These are phyloP conservation scores for Pristionchus mayeri DNA, from an alignment of 2,888 invertebrate species.

Conservation along the genomic window DNA sequence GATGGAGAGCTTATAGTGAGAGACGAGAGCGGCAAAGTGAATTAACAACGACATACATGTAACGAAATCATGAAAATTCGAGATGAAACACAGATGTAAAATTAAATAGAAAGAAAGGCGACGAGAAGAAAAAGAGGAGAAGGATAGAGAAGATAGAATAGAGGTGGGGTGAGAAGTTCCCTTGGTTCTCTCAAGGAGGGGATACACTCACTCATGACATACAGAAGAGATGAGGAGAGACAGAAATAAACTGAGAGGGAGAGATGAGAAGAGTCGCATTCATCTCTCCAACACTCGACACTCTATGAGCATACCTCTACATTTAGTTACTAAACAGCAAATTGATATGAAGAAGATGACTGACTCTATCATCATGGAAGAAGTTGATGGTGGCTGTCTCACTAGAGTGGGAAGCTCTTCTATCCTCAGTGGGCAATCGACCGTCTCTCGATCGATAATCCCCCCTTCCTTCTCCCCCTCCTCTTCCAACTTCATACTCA, in stretches of 20 bases:
- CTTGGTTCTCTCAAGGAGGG: background rate
- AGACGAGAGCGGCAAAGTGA: background rate
- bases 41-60: background rate
- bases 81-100: too few relatives aligned
- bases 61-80: background rate
- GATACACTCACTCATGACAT: constrained; percentile 19
- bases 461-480: background rate
- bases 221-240: constrained; percentile 23
- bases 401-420: constrained; percentile 20
- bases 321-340: background rate
- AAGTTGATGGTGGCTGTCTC: constrained; percentile 74
- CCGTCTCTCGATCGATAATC: constrained; percentile 53
- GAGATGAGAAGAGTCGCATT: background rate
- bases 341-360: background rate
- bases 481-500: constrained; percentile 36
- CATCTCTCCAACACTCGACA: background rate
- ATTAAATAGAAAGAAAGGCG: background rate
- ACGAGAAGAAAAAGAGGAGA: background rate
- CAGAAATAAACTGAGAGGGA: background rate
- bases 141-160: background rate
- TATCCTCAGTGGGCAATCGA: background rate
- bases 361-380: constrained; percentile 70
- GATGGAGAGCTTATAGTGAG: background rate
- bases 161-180: constrained; percentile 22
- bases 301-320: background rate